phyloP scores from a whole-genome alignment of 2,888 invertebrate genomes.

The Chalcosyrphus nemorum region DNA sequence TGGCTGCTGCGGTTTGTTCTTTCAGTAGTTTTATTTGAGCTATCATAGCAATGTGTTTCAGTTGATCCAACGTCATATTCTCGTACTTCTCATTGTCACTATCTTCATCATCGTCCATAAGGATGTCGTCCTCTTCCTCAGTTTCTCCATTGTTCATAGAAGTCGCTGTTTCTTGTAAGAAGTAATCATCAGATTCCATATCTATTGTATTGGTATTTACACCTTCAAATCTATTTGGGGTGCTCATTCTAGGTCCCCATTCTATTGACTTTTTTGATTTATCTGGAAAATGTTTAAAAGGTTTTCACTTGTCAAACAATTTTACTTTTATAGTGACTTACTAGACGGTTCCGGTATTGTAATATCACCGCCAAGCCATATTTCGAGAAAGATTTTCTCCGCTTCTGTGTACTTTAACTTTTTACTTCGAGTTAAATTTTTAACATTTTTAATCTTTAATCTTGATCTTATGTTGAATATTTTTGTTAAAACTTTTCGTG shows the following conservation, averaged over 20 bases:
- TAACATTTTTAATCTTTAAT: slow-evolving; percentile 5
- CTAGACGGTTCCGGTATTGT: neutral
- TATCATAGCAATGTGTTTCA: slow-evolving; percentile 1
- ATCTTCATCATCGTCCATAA: neutral
- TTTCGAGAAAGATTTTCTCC: slow-evolving; percentile 7
- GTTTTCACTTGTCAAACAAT: too few species aligned
- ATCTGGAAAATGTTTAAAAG: neutral
- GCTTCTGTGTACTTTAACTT: neutral
- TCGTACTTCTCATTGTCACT: neutral
- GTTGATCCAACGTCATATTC: slow-evolving; percentile 5
- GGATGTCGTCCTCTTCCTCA: too few species aligned
- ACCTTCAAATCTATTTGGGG: neutral
- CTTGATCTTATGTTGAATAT: slow-evolving; percentile 18
- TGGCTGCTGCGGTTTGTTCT: slow-evolving; percentile 5
- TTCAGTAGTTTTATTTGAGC: slow-evolving; percentile 14
- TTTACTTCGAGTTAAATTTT: neutral
- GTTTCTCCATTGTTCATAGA: neutral
- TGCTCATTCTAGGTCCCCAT: neutral
- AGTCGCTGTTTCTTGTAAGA: neutral
- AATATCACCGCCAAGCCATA: slow-evolving; percentile 11
- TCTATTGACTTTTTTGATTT: neutral
- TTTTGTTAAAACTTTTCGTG: slow-evolving; percentile 26
- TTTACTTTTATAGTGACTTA: too few species aligned
- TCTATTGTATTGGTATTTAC: neutral
- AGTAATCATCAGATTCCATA: neutral